These are phyloP conservation scores for Pyrrhia umbra DNA, from an alignment of 2,888 invertebrate genomes.

Conservation along the genomic window DNA sequence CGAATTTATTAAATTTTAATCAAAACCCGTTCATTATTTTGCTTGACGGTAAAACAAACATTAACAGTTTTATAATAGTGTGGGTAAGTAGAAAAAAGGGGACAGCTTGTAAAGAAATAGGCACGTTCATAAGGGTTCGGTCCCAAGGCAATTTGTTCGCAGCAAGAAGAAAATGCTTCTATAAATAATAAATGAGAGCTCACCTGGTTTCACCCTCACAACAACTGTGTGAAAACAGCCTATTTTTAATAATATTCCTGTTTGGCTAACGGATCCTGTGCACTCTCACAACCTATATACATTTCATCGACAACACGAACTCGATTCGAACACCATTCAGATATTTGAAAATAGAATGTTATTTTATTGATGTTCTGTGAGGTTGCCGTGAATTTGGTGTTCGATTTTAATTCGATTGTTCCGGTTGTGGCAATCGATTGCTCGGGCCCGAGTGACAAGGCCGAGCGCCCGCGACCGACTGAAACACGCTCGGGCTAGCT, in stretches of 20 bases:
- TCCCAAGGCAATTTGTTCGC: slow-evolving; percentile 51
- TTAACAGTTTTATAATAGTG: too few relatives aligned
- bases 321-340: slow-evolving; percentile 39
- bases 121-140: slow-evolving; percentile 20
- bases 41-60: too few relatives aligned
- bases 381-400: slow-evolving; percentile 53
- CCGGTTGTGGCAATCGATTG: slow-evolving; percentile 39
- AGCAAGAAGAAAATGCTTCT: slow-evolving; percentile 56
- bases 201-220: slow-evolving; percentile 66
- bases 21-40: too few relatives aligned
- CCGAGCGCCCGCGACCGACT: slow-evolving; percentile 82
- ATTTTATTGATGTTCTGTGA: slow-evolving; percentile 52
- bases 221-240: slow-evolving; percentile 69
- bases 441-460: slow-evolving; percentile 61
- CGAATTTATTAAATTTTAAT: too few relatives aligned
- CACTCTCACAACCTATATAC: slow-evolving; percentile 72
- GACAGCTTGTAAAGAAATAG: too few relatives aligned
- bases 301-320: slow-evolving; percentile 64
- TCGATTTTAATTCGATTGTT: slow-evolving; percentile 68
- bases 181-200: slow-evolving; percentile 71
- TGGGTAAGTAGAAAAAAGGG: too few relatives aligned
- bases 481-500: slow-evolving; percentile 69
- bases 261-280: slow-evolving; percentile 65
- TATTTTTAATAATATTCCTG: slow-evolving; percentile 73
- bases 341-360: slow-evolving; percentile 37